phyloP scores from a whole-genome alignment of 2,797 vertebrate species.

The Pogonophryne albipinna region DNA sequence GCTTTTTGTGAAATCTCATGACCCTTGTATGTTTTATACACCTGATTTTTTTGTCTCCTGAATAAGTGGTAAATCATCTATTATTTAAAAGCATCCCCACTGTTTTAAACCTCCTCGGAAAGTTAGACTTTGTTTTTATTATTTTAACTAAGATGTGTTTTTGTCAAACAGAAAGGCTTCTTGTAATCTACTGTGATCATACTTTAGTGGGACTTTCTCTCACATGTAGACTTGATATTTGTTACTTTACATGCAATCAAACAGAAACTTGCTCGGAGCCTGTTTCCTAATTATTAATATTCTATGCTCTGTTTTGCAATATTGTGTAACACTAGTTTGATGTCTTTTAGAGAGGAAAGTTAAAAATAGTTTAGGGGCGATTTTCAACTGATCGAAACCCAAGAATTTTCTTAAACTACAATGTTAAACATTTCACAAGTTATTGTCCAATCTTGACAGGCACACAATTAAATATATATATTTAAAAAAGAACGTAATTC shows the following conservation, averaged over 20 bases:
- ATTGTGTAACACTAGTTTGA: background rate
- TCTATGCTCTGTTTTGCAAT: background rate
- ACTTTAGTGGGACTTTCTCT: background rate
- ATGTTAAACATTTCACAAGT: background rate
- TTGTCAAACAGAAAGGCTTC: background rate
- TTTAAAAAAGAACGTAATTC: background rate
- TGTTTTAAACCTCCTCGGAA: background rate
- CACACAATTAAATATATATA: background rate
- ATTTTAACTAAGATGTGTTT: background rate
- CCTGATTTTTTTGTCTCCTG: background rate
- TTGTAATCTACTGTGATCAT: background rate
- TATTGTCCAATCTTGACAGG: background rate
- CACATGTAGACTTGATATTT: background rate
- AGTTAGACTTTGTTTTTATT: background rate
- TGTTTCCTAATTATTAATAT: background rate
- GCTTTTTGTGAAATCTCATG: background rate
- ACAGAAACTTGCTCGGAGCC: conserved; percentile 15
- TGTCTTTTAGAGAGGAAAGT: background rate
- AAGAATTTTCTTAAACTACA: background rate
- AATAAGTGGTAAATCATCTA: background rate
- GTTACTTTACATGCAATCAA: conserved; percentile 17
- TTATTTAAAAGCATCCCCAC: background rate
- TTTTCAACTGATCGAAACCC: background rate
- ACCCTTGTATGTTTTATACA: background rate
- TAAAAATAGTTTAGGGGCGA: background rate